Evolutionary conservation across 2,888 invertebrate genomes (phyloP).

Genomic region (Creontiades dilutus): DNA sequence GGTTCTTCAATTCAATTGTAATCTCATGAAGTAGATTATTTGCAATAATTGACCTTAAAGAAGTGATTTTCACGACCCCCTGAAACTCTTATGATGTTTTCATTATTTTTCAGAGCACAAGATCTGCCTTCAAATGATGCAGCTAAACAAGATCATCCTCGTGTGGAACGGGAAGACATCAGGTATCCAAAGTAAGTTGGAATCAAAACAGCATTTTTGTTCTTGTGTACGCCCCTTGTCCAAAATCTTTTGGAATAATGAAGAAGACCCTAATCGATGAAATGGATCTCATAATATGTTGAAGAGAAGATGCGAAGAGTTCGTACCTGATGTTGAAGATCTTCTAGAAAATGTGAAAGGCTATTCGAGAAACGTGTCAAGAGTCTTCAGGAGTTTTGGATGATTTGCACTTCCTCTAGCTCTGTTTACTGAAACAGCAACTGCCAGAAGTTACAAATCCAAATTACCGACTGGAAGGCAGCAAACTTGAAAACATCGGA

Average conservation of each 20-base stretch:
- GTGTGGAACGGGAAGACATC: neutral
- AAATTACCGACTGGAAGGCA: too few relatives aligned
- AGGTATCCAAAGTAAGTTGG: constrained; percentile 20
- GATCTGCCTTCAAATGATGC: neutral
- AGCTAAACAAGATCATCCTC: neutral
- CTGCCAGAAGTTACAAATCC: too few relatives aligned
- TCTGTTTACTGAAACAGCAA: too few relatives aligned
- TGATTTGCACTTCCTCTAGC: too few relatives aligned
- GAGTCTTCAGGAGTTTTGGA: neutral
- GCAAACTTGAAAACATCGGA: too few relatives aligned
- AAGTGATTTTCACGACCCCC: too few relatives aligned
- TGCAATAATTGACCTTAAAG: too few relatives aligned
- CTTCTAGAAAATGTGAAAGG: neutral
- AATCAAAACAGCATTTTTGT: neutral
- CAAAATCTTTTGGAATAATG: neutral
- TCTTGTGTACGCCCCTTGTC: neutral
- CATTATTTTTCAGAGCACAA: neutral
- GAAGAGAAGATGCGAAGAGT: neutral
- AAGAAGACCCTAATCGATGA: too few relatives aligned
- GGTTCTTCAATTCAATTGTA: too few relatives aligned
- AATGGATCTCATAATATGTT: too few relatives aligned
- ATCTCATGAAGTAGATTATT: too few relatives aligned
- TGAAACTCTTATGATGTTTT: too few relatives aligned
- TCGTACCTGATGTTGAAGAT: neutral
- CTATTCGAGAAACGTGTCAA: neutral